Conservation (phyloP, 2,888 invertebrate genomes). For the Scaptomyza caliginosa region DNA sequence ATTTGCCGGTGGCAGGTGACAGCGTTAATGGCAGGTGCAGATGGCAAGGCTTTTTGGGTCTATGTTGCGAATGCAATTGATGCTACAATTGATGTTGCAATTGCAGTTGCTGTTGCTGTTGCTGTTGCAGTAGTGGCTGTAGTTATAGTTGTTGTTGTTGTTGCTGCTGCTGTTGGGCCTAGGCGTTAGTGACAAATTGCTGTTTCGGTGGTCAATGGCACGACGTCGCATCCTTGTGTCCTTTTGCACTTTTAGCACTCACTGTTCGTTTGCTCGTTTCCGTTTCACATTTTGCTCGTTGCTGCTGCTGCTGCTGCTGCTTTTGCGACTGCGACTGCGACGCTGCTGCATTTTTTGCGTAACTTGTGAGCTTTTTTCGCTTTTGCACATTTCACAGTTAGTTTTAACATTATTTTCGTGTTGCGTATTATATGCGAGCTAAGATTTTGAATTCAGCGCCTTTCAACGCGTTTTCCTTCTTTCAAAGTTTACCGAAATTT, state of each 20-base stretch:
- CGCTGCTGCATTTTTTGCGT: conserved; percentile 74
- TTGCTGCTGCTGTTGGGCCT: conserved; percentile 41
- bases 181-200: conserved; percentile 64
- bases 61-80: conserved; percentile 37
- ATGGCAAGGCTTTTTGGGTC: conserved; percentile 42
- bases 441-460: conserved; percentile 17
- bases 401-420: conserved; percentile 50
- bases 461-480: conserved; percentile 4
- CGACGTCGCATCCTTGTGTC: conserved; percentile 59
- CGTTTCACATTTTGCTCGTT: conserved; percentile 68
- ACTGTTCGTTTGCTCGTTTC: conserved; percentile 56
- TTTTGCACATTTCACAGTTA: conserved; percentile 65
- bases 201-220: conserved; percentile 72
- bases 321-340: conserved; percentile 29
- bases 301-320: conserved; percentile 30
- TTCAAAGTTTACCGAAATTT: conserved; percentile 37
- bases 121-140: not conserved
- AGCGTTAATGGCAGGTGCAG: conserved; percentile 35
- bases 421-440: not conserved
- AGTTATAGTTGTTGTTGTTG: conserved; percentile 14
- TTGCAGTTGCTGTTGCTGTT: conserved; percentile 23
- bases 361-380: conserved; percentile 68
- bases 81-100: conserved; percentile 26
- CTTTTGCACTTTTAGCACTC: conserved; percentile 53
- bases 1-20: conserved; percentile 47